Evolutionary conservation across 35 echinoderm and acorn worm genomes (phyloP).

Genomic region (Strongylocentrotus purpuratus): DNA sequence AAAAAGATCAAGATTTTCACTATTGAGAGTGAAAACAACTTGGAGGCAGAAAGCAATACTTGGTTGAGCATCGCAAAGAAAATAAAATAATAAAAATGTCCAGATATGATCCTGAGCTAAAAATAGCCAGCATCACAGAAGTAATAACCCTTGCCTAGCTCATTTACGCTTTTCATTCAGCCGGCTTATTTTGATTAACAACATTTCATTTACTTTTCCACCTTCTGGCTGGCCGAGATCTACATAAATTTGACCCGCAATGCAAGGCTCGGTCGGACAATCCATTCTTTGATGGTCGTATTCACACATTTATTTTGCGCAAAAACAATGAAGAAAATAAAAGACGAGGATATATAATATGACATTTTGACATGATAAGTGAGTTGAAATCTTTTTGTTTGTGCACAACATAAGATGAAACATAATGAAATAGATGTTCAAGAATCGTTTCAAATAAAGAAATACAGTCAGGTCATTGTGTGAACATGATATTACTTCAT

Average conservation of each 20-base stretch:
- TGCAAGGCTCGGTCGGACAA: too few relatives aligned
- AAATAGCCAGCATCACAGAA: background rate
- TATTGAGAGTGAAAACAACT: background rate
- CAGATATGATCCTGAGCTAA: background rate
- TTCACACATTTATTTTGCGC: too few relatives aligned
- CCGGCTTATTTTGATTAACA: background rate
- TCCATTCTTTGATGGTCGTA: too few relatives aligned
- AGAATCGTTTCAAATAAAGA: too few relatives aligned
- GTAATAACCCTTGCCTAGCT: background rate
- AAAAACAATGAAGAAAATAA: too few relatives aligned
- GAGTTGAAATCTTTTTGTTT: too few relatives aligned
- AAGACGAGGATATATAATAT: too few relatives aligned
- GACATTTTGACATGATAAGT: too few relatives aligned
- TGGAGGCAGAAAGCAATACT: background rate
- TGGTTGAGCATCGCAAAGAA: background rate
- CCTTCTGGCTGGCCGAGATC: conserved; percentile 4
- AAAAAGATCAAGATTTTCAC: background rate
- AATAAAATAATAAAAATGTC: background rate
- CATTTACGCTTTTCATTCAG: background rate
- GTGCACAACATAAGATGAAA: too few relatives aligned
- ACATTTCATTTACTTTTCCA: background rate
- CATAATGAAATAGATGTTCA: too few relatives aligned
- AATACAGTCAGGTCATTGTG: too few relatives aligned
- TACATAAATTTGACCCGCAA: background rate
- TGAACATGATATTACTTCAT: too few relatives aligned